Evolutionary conservation across 1,140 invertebrate genomes (phyloP).

Genomic region (Battus philenor): DNA sequence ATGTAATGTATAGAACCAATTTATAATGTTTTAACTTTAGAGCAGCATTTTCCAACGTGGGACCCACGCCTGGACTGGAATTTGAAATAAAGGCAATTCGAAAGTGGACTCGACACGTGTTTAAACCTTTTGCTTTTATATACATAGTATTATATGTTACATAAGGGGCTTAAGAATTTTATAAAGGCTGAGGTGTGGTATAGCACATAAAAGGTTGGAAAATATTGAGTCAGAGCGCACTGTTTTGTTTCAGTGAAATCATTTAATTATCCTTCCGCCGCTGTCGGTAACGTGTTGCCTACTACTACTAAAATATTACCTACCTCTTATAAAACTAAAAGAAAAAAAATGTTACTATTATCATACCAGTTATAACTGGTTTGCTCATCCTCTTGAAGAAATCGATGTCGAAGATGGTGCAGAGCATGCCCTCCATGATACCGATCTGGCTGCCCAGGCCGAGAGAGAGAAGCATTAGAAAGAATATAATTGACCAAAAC

Average conservation of each 20-base stretch:
- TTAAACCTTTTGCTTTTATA: too few relatives aligned
- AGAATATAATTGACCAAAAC: constrained; percentile 95
- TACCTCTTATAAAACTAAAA: not conserved
- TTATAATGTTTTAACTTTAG: too few relatives aligned
- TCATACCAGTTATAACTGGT: constrained; percentile 88
- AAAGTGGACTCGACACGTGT: too few relatives aligned
- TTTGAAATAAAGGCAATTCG: too few relatives aligned
- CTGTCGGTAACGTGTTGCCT: not conserved
- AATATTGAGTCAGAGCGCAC: not conserved
- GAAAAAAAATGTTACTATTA: not conserved
- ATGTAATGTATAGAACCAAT: too few relatives aligned
- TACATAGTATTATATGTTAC: too few relatives aligned
- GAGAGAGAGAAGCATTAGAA: constrained; percentile 92
- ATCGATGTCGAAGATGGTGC: constrained; percentile 94
- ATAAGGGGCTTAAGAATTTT: too few relatives aligned
- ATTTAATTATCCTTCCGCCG: not conserved
- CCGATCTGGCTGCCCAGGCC: constrained; percentile 95
- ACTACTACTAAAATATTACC: too few relatives aligned
- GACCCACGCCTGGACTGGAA: too few relatives aligned
- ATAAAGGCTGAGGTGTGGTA: not conserved
- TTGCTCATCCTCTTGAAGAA: constrained; percentile 92
- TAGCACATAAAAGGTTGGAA: not conserved
- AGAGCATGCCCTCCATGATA: constrained; percentile 94
- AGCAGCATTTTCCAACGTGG: too few relatives aligned
- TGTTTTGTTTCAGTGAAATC: not conserved